Base-by-base conservation (phyloP, 2,113 vertebrate genomes). In the Ictalurus furcatus region DNA sequence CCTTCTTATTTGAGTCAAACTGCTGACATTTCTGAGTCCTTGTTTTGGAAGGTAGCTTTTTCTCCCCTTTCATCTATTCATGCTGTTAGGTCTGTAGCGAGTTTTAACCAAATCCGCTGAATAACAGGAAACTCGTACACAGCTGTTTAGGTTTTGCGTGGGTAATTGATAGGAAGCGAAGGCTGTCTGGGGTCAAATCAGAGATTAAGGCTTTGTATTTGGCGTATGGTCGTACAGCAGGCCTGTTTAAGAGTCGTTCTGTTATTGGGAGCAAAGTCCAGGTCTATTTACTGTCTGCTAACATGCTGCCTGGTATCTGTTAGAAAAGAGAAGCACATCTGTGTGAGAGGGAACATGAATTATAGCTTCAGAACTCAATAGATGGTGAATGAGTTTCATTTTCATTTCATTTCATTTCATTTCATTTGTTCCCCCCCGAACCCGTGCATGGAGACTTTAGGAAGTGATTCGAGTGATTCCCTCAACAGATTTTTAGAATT, bases 231-330 rank as follows among this genome's bases (percentile, higher is more conserved):
- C 54, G 19, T 69, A 44, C n/a, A 34, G 48, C 56, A 61, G 67
- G 9, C 3, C 37, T 54, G 37, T 44, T 78, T 85, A 63, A 84
- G 54, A 85, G 88, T n/a, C 71, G 3, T 48, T 84, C 56, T 54
- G 28, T 85, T 28, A 44, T 23, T 79, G 59, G 5, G 88, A 85
- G 94, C 93, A 95, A 95, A 95, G 95, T 95, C 94, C 94, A 94
- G 87, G 86, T 86, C 78, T 92, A 90, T 95, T 94, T 95, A 95
- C 91, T 90, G 92, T 94, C 89, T 87, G 91, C 82, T 89, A 91
- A 90, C 44, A 88, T 69, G 30, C 88, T 92, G 91, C 88, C 69
- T 92, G 90, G 90, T 44, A 52, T 61, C 54, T 59, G 40, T 85
- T 28, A 65, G 25, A 93, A 84, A 85, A 40, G 23, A 28, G 71